Percentiles rank a stretch among this genome's conserved stretches.
These are phyloP conservation scores for Smutsia gigantea DNA, from an alignment of 2,797 vertebrate species.

Conservation along the genomic window DNA sequence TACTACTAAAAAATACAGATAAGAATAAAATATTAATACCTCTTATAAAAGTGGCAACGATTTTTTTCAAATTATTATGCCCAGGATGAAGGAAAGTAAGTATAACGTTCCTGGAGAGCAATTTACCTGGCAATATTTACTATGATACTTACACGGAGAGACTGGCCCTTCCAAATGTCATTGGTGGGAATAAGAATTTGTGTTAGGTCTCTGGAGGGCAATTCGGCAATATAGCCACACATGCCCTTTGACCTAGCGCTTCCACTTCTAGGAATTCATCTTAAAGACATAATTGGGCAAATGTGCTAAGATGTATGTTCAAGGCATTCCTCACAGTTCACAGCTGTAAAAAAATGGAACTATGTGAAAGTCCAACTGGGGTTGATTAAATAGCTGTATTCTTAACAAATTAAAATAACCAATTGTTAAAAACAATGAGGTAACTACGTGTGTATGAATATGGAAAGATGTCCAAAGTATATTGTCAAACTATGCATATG, in stretches of 20 bases:
- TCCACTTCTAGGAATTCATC: not conserved
- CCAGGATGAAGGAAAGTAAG: not conserved
- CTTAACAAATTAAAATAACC: conserved; percentile 25
- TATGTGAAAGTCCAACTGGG: not conserved
- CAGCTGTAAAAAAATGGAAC: not conserved
- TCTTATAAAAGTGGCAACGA: conserved; percentile 15
- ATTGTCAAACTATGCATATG: rapidly evolving
- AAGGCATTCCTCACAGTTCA: not conserved
- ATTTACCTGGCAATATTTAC: not conserved
- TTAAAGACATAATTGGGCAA: conserved; percentile 8
- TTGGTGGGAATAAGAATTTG: not conserved
- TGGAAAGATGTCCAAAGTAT: not conserved
- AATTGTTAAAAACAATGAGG: not conserved
- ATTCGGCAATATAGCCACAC: not conserved
- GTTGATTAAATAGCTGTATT: not conserved
- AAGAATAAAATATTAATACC: not conserved
- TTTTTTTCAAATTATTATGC: not conserved
- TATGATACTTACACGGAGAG: not conserved
- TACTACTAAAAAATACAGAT: not conserved
- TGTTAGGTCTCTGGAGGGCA: not conserved
- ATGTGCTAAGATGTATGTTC: not conserved
- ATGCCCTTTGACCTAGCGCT: not conserved
- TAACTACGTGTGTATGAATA: not conserved
- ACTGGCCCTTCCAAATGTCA: not conserved
- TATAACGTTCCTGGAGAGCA: not conserved